A percentile compares a stretch with the other conserved stretches of the same genome.
Conservation (phyloP, 2,797 vertebrate species). For the Acanthis flammea region DNA sequence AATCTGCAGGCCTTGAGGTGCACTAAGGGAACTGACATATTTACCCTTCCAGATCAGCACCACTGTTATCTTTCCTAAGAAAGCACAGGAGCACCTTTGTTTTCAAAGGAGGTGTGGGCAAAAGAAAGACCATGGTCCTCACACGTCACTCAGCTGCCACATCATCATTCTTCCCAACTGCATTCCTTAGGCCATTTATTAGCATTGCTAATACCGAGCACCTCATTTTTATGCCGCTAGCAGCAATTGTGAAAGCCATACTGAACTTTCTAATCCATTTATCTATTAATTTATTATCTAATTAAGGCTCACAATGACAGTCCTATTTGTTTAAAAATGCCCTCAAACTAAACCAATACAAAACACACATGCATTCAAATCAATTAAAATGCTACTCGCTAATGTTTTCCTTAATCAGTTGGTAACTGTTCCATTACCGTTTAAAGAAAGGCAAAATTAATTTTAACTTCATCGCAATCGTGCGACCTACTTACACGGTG, state of each 20-base stretch:
- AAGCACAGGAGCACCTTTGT: slow-evolving; percentile 22
- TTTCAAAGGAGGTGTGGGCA: not conserved
- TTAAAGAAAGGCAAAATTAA: slow-evolving; percentile 35
- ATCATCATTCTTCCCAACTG: slow-evolving; percentile 40
- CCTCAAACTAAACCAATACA: slow-evolving; percentile 73
- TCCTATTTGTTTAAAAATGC: slow-evolving; percentile 76
- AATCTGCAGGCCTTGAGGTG: slow-evolving; percentile 30
- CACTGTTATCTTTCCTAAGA: not conserved
- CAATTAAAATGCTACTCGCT: slow-evolving; percentile 67
- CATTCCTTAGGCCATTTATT: slow-evolving; percentile 45
- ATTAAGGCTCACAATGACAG: slow-evolving; percentile 73
- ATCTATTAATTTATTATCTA: slow-evolving; percentile 82
- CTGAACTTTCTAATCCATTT: slow-evolving; percentile 74
- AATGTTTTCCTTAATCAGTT: slow-evolving; percentile 69
- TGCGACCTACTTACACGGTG: slow-evolving; percentile 31
- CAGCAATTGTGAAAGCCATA: slow-evolving; percentile 38
- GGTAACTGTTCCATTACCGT: slow-evolving; percentile 13
- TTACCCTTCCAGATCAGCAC: slow-evolving; percentile 18
- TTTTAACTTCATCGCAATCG: slow-evolving; percentile 40
- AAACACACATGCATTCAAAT: slow-evolving; percentile 70
- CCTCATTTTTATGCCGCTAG: slow-evolving; percentile 41
- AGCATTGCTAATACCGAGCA: slow-evolving; percentile 23
- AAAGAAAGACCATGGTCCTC: not conserved
- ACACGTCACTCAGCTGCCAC: not conserved
- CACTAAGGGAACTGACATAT: slow-evolving; percentile 31